phyloP scores from a whole-genome alignment of 2,888 invertebrate species.

The Mongoloraphidia duomilia region DNA sequence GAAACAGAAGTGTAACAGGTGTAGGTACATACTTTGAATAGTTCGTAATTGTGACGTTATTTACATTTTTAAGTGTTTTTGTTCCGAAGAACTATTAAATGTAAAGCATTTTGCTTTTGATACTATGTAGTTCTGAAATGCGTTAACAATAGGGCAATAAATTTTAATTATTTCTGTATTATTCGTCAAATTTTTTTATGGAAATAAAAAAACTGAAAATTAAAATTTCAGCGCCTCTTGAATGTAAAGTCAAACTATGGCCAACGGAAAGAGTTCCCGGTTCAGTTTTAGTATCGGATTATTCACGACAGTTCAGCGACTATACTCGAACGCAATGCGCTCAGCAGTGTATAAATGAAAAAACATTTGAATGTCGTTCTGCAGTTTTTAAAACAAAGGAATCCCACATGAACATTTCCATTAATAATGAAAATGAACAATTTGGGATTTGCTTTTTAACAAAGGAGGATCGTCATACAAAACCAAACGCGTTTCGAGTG shows the following conservation, averaged over 20 bases:
- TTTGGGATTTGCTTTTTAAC: constrained; percentile 57
- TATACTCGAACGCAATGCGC: constrained; percentile 56
- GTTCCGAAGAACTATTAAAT: too few species aligned
- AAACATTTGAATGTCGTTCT: constrained; percentile 37
- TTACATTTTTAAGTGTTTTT: too few species aligned
- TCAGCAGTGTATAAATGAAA: constrained; percentile 40
- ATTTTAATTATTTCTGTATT: too few species aligned
- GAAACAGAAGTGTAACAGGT: too few species aligned
- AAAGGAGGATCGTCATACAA: constrained; percentile 55
- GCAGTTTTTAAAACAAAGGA: constrained; percentile 31
- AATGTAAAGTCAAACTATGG: constrained; percentile 53
- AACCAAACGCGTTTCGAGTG: constrained; percentile 63
- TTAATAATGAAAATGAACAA: constrained; percentile 25
- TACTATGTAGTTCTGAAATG: too few species aligned
- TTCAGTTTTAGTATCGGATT: constrained; percentile 54
- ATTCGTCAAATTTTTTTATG: neutral
- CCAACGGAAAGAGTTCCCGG: constrained; percentile 61
- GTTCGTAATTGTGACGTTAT: too few species aligned
- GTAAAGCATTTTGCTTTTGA: too few species aligned
- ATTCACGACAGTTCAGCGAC: constrained; percentile 41
- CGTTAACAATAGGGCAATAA: too few species aligned
- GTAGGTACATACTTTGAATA: too few species aligned
- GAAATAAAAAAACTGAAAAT: neutral
- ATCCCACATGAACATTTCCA: neutral
- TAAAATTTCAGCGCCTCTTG: constrained; percentile 30